Conservation (phyloP, 1,140 invertebrate species). For the Philotrypesis tridentata region DNA sequence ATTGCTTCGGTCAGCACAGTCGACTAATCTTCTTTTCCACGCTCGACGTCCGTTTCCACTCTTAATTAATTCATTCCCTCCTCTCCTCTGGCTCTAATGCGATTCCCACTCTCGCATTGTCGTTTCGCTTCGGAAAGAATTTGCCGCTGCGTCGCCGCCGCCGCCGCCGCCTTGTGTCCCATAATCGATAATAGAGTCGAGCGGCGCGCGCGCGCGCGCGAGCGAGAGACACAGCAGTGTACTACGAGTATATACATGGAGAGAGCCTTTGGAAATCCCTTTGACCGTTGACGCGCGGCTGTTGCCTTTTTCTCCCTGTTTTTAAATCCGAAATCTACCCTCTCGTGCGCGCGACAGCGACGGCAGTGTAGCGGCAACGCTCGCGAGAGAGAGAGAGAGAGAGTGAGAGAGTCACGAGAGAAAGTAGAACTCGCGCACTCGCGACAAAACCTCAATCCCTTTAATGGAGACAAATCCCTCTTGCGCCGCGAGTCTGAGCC, state of each 20-base stretch:
- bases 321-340: slow-evolving; percentile 59
- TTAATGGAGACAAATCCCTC: slow-evolving; percentile 73
- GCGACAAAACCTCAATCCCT: slow-evolving; percentile 73
- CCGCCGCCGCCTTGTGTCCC: too few species aligned
- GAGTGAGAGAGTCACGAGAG: slow-evolving; percentile 47
- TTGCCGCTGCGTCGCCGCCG: not conserved
- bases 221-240: not conserved
- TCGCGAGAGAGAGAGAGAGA: too few species aligned
- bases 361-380: not conserved
- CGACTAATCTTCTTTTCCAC: slow-evolving; percentile 12
- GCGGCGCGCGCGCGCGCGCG: too few species aligned
- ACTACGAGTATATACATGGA: not conserved
- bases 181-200: not conserved
- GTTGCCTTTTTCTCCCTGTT: slow-evolving; percentile 46
- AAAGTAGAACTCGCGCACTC: slow-evolving; percentile 60
- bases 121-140: not conserved
- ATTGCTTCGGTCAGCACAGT: not conserved
- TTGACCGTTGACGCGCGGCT: slow-evolving; percentile 16
- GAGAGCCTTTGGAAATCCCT: slow-evolving; percentile 1
- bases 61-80: not conserved
- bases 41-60: not conserved
- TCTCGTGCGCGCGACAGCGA: not conserved
- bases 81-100: not conserved
- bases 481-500: slow-evolving; percentile 50
- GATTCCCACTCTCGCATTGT: not conserved